These are phyloP conservation scores for Thera obeliscata DNA, from an alignment of 2,888 invertebrate species.

Conservation along the genomic window DNA sequence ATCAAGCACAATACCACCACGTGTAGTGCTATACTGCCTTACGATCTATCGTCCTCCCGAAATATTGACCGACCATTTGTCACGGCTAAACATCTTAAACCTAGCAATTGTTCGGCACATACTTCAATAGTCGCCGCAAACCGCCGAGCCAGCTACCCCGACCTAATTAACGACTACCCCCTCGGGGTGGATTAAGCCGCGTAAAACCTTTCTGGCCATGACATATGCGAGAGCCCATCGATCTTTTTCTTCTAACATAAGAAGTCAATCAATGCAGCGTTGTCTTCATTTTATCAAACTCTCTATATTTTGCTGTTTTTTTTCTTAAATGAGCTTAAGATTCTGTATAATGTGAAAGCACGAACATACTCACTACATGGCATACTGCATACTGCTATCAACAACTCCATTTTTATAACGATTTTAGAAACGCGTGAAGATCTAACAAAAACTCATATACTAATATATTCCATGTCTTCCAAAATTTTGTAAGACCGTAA, in stretches of 20 bases:
- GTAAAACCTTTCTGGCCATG: slow-evolving; percentile 75
- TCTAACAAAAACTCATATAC: slow-evolving; percentile 13
- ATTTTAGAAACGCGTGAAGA: background rate
- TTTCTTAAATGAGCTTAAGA: background rate
- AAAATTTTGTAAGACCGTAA: slow-evolving; percentile 35
- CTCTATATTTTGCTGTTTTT: background rate
- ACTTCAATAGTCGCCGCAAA: slow-evolving; percentile 74
- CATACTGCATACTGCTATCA: slow-evolving; percentile 6
- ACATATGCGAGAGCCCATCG: slow-evolving; percentile 60
- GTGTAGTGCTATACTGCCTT: background rate
- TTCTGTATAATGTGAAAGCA: background rate
- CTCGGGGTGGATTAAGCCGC: slow-evolving; percentile 71
- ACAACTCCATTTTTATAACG: background rate
- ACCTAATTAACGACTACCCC: slow-evolving; percentile 74
- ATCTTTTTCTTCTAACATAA: slow-evolving; percentile 58
- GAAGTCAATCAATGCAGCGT: slow-evolving; percentile 45
- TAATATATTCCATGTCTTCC: slow-evolving; percentile 17
- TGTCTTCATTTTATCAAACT: slow-evolving; percentile 1
- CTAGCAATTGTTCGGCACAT: slow-evolving; percentile 43
- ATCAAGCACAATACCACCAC: too few species aligned
- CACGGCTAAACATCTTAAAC: slow-evolving; percentile 19
- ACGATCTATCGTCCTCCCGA: background rate
- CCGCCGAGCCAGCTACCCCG: slow-evolving; percentile 62
- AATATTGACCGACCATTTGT: slow-evolving; percentile 3
- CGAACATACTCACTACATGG: slow-evolving; percentile 1